Evolutionary conservation across 2,888 invertebrate species (phyloP), one percentile per base, ranked within the genome.

Genomic region (Prostheceraeus crozeri): DNA sequence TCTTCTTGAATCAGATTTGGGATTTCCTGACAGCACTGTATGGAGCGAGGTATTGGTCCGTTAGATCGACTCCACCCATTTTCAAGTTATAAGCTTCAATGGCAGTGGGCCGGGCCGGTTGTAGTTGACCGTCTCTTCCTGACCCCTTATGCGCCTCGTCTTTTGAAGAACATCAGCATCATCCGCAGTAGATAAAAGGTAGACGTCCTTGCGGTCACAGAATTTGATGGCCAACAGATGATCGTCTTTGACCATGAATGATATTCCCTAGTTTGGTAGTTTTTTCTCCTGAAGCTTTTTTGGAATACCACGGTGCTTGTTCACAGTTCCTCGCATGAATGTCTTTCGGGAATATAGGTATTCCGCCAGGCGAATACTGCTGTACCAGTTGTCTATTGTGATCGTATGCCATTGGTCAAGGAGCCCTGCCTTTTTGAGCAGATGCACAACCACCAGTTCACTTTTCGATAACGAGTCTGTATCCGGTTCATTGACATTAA

Each of bases 341-440:
- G 40, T 40, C n/a, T 40, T 40, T 14, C 40, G 14, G 19, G n/a
- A 40, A 40, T 40, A 40, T 16, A 40, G 40, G n/a, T 40, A 40
- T n/a, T 40, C 40, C 23, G 40, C 40, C 6, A 40, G 40, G 14
- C 40, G 40, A 8, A 40, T 4, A n/a, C 40, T 40, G 6, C 19
- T 40, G n/a, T 40, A 40, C 40, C 40, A 40, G 19, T 40, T 40
- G 40, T 40, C 40, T 4, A 40, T 4, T 23, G 40, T 40, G 4
- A 40, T 23, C 23, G 40, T 40, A 23, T 40, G 19, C 40, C 40
- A 40, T n/a, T 40, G 14, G 40, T 40, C 40, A 4, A 40, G n/a
- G 4, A 40, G n/a, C 4, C n/a, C 40, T 16, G 8, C 40, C n/a
- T 40, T 40, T 23, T 40, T 40, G 6, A 40, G 40, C 40, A 40